phyloP scores from a whole-genome alignment of 2,888 invertebrate genomes.

The Cerceris ruficornis region DNA sequence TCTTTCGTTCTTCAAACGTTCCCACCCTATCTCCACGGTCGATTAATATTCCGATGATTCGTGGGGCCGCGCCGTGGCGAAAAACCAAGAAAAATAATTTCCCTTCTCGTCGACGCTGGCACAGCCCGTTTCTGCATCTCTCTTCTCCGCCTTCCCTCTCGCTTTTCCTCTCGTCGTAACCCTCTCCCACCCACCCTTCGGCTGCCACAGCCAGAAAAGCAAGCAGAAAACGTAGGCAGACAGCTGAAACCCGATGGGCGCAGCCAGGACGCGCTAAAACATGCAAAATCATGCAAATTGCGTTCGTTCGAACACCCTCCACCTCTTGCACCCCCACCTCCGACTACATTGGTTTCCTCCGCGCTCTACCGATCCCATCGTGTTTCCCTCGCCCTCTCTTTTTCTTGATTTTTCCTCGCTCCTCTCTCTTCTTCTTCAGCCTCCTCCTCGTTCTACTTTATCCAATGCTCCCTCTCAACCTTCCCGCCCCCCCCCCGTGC shows the following conservation, averaged over 20 bases:
- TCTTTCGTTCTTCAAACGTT: not conserved
- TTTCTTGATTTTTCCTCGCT: constrained; percentile 55
- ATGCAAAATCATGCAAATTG: constrained; percentile 81
- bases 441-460: constrained; percentile 13
- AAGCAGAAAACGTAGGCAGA: constrained; percentile 76
- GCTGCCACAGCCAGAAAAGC: constrained; percentile 68
- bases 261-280: constrained; percentile 78
- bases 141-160: not conserved
- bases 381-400: constrained; percentile 35
- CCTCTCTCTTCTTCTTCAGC: constrained; percentile 21
- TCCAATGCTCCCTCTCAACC: constrained; percentile 38
- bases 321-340: constrained; percentile 61
- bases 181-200: constrained; percentile 35
- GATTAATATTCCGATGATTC: constrained; percentile 63
- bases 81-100: constrained; percentile 77
- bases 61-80: constrained; percentile 57
- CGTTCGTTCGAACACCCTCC: constrained; percentile 78
- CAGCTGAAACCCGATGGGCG: constrained; percentile 75
- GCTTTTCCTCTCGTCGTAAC: constrained; percentile 30
- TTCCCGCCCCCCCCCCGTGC: constrained; percentile 25
- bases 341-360: constrained; percentile 62
- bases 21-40: not conserved
- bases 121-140: constrained; percentile 38
- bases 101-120: constrained; percentile 44
- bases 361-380: constrained; percentile 58